A percentile compares a stretch with the other conserved stretches of the same genome.
Evolutionary conservation across 2,113 vertebrate species (phyloP).

Genomic region (Microcebus murinus): DNA sequence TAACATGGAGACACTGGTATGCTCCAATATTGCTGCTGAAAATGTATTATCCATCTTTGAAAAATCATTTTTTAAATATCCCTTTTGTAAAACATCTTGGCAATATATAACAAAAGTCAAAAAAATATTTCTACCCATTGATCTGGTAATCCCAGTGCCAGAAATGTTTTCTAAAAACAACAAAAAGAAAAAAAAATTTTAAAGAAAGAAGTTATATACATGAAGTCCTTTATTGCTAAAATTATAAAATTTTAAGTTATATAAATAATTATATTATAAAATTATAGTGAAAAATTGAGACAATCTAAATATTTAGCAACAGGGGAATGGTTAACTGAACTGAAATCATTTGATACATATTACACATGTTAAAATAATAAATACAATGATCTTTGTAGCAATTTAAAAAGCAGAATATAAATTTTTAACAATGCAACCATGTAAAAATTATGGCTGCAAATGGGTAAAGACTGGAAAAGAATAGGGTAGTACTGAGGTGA

Average conservation of each 20-base stretch:
- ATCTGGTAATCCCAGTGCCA: background rate
- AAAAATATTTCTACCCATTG: background rate
- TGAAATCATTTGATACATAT: background rate
- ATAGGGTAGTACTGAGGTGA: background rate
- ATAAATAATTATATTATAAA: conserved; percentile 39
- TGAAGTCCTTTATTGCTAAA: background rate
- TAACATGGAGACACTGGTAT: background rate
- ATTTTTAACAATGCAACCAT: background rate
- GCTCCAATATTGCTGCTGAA: background rate
- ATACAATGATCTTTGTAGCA: background rate
- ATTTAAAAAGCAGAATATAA: conserved; percentile 39
- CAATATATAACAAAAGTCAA: background rate
- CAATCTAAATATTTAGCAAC: background rate
- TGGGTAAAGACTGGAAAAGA: background rate
- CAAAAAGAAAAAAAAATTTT: background rate
- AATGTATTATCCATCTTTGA: background rate
- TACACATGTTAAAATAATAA: conserved; percentile 10
- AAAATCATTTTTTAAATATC: background rate
- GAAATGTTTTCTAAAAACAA: background rate
- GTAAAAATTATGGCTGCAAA: conserved; percentile 1
- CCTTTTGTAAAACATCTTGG: background rate
- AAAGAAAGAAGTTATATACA: background rate
- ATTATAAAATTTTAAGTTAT: conserved; percentile 12
- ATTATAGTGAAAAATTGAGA: conserved; percentile 22
- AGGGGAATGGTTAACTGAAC: background rate